Conservation (phyloP, 2,797 vertebrate species). For the Euthynnus affinis region DNA sequence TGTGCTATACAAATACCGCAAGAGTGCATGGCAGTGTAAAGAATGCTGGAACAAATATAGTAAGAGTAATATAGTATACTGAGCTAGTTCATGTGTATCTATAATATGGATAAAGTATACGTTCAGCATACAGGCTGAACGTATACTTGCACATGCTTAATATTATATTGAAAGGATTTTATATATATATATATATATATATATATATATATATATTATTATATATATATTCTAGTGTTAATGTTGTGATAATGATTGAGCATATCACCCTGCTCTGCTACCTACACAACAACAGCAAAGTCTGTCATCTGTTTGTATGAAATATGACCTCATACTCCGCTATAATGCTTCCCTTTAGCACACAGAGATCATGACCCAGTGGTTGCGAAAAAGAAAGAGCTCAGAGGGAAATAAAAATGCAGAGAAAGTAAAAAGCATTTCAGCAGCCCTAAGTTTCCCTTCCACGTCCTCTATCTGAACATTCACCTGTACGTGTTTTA, state of each 20-base stretch:
- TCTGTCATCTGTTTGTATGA: conserved; percentile 15
- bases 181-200: too few species aligned
- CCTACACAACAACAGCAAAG: conserved; percentile 4
- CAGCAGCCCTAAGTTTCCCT: conserved; percentile 28
- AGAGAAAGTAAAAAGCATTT: conserved; percentile 43
- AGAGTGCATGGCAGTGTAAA: not conserved
- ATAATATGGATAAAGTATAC: too few species aligned
- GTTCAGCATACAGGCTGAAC: not conserved
- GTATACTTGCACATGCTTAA: too few species aligned
- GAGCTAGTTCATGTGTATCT: too few species aligned
- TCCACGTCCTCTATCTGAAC: conserved; percentile 18
- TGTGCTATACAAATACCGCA: not conserved
- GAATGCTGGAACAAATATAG: not conserved
- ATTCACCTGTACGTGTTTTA: conserved; percentile 30
- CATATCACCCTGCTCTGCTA: not conserved
- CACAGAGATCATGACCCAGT: conserved; percentile 12
- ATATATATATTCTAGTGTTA: too few species aligned
- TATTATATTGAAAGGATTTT: not conserved
- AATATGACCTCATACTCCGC: conserved; percentile 15
- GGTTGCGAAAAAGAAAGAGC: conserved; percentile 14
- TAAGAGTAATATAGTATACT: not conserved
- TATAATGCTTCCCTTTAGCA: conserved; percentile 26
- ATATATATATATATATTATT: too few species aligned
- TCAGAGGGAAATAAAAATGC: conserved; percentile 30
- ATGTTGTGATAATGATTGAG: conserved; percentile 12